A percentile compares a stretch with the other conserved stretches of the same genome.
phyloP scores from a whole-genome alignment of 2,888 invertebrate genomes.

The Priocnemis perturbator region DNA sequence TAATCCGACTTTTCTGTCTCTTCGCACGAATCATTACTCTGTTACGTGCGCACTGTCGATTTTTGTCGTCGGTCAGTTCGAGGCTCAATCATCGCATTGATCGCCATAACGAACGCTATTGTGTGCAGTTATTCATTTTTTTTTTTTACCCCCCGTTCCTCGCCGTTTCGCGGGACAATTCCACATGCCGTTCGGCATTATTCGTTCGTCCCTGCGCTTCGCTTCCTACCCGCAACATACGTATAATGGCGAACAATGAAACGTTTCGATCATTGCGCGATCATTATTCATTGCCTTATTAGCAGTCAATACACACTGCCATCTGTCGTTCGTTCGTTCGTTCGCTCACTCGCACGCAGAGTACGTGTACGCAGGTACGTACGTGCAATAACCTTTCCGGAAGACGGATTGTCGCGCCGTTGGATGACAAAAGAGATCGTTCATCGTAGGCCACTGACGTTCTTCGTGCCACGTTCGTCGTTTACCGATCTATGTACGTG shows the following conservation, averaged over 20 bases:
- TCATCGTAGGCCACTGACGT: no score
- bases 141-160: no score
- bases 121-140: background rate
- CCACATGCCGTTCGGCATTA: no score
- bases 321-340: slow-evolving; percentile 7
- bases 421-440: slow-evolving; percentile 12
- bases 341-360: no score
- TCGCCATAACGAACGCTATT: background rate
- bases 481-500: background rate
- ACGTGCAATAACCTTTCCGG: no score
- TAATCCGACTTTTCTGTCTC: background rate
- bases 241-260: no score
- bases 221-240: background rate
- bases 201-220: background rate
- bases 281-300: slow-evolving; percentile 41
- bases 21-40: no score
- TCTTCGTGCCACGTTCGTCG: slow-evolving; percentile 3
- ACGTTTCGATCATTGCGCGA: slow-evolving; percentile 8
- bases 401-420: no score
- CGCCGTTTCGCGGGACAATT: background rate
- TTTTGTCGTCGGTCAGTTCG: background rate
- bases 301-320: slow-evolving; percentile 31
- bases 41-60: no score
- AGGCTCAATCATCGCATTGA: background rate
- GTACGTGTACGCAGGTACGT: no score